phyloP scores from a whole-genome alignment of 2,888 invertebrate species.

The Phyllotreta cruciferae region DNA sequence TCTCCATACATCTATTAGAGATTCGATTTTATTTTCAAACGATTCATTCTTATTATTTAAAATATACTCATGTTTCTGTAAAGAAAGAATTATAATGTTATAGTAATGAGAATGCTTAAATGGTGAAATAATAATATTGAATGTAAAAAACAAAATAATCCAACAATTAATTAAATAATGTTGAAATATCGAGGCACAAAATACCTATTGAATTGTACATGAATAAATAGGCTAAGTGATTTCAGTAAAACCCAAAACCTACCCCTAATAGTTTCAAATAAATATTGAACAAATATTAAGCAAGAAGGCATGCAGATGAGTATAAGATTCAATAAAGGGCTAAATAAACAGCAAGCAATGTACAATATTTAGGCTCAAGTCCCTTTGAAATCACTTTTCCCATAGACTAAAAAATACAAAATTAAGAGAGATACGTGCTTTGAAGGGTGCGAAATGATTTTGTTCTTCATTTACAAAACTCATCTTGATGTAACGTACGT shows the following conservation, averaged over 20 bases:
- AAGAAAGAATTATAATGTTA: conserved; percentile 37
- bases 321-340: not conserved
- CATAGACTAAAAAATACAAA: conserved; percentile 48
- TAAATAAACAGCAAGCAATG: conserved; percentile 10
- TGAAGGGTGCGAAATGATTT: conserved; percentile 52
- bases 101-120: no score
- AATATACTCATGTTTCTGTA: conserved; percentile 55
- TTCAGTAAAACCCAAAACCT: conserved; percentile 32
- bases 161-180: conserved; percentile 20
- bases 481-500: conserved; percentile 53
- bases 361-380: conserved; percentile 35
- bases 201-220: conserved; percentile 24
- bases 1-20: conserved; percentile 56
- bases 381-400: conserved; percentile 52
- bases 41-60: conserved; percentile 54
- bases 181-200: conserved; percentile 30
- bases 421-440: conserved; percentile 56
- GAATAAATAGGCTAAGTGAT: conserved; percentile 32
- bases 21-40: conserved; percentile 53
- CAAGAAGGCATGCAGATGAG: conserved; percentile 12
- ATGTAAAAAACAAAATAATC: conserved; percentile 4
- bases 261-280: conserved; percentile 13
- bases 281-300: conserved; percentile 14
- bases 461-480: conserved; percentile 49
- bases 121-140: not conserved